Evolutionary conservation across 1,140 invertebrate species (phyloP).

Genomic region (Harlomillsia oculata): DNA sequence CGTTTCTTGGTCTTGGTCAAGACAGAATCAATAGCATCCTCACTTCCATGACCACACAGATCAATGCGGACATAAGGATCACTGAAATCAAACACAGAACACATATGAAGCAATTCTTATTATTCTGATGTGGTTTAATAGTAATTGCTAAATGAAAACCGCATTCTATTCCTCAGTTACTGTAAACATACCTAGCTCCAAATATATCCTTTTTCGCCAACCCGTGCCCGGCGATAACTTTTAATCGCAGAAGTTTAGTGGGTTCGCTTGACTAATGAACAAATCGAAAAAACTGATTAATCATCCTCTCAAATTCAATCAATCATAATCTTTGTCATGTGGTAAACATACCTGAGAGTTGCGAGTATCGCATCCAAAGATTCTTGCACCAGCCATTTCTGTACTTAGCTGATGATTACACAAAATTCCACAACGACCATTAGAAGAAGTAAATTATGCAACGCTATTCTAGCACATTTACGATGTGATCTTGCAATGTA

Average conservation of each 20-base stretch:
- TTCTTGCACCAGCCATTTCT: slow-evolving; percentile 33
- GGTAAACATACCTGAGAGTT: slow-evolving; percentile 14
- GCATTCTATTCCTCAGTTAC: slow-evolving; percentile 1
- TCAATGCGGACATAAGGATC: slow-evolving; percentile 94
- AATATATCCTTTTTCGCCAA: slow-evolving; percentile 97
- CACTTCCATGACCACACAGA: slow-evolving; percentile 68
- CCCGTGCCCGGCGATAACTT: slow-evolving; percentile 74
- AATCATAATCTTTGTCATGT: too few species aligned
- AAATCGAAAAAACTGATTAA: background rate
- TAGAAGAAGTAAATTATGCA: background rate
- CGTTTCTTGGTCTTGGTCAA: slow-evolving; percentile 94
- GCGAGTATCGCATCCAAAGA: slow-evolving; percentile 31
- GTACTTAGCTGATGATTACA: too few species aligned
- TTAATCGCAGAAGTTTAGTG: slow-evolving; percentile 59
- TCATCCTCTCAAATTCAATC: background rate
- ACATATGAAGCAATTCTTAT: background rate
- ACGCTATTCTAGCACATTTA: background rate
- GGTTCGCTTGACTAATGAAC: slow-evolving; percentile 12
- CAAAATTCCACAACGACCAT: too few species aligned
- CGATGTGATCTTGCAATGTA: background rate
- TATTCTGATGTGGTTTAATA: background rate
- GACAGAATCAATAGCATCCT: slow-evolving; percentile 79
- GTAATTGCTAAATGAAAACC: slow-evolving; percentile 2
- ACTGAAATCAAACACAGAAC: slow-evolving; percentile 48
- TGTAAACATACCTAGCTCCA: slow-evolving; percentile 68